Conservation (phyloP, 2,113 vertebrate genomes). For the Rhodinocichla rosea region DNA sequence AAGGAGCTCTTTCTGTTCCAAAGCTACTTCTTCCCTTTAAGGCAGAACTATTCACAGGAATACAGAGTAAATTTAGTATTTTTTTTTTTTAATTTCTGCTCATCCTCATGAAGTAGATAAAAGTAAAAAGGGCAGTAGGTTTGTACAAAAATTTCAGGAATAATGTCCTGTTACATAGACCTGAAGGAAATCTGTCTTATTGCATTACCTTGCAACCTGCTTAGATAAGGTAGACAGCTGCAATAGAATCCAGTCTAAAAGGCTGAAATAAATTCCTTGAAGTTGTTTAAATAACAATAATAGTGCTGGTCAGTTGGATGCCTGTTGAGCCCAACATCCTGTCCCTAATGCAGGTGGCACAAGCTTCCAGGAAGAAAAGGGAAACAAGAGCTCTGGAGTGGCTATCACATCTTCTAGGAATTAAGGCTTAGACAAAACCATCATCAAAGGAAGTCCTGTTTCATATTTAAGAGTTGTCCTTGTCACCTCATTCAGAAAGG, state of each 20-base stretch:
- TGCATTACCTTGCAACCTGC: background rate
- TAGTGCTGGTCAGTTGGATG: background rate
- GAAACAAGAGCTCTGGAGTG: background rate
- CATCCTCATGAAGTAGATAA: background rate
- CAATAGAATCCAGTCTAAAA: background rate
- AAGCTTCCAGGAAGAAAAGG: background rate
- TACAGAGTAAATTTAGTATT: background rate
- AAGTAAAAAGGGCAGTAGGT: background rate
- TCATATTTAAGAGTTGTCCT: background rate
- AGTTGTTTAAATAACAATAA: background rate
- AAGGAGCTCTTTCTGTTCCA: background rate
- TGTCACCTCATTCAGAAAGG: background rate
- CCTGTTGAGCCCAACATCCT: background rate
- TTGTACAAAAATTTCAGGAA: background rate
- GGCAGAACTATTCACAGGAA: background rate
- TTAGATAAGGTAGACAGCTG: background rate
- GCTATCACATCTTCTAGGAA: background rate
- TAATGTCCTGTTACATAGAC: background rate
- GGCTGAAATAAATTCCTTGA: background rate
- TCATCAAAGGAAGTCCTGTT: background rate
- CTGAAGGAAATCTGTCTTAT: background rate
- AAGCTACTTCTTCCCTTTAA: background rate
- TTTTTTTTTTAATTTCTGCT: background rate
- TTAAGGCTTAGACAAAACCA: background rate
- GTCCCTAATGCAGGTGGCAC: background rate